phyloP scores from a whole-genome alignment of 2,113 vertebrate genomes.

The Mobula birostris region DNA sequence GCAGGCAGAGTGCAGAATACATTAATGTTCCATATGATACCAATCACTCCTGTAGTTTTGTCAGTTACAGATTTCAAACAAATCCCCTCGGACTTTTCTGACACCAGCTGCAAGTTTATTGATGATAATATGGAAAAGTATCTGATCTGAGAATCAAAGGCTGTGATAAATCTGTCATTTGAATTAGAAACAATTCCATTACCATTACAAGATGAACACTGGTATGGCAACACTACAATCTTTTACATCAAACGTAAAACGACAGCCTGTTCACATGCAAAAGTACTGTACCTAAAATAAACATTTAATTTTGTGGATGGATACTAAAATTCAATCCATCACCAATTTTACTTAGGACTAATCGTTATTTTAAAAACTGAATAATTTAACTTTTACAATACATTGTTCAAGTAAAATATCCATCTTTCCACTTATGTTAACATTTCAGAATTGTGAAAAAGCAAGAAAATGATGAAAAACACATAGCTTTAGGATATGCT shows the following conservation, averaged over 20 bases:
- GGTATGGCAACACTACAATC: background rate
- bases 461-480: background rate
- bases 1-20: slow-evolving; percentile 30
- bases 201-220: background rate
- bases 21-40: slow-evolving; percentile 34
- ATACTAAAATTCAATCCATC: background rate
- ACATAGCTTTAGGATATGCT: background rate
- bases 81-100: slow-evolving; percentile 31
- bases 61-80: slow-evolving; percentile 35
- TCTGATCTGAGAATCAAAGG: slow-evolving; percentile 32
- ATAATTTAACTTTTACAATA: background rate
- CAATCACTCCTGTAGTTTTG: slow-evolving; percentile 26
- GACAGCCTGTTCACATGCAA: background rate
- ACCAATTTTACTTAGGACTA: background rate
- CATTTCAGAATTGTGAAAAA: background rate
- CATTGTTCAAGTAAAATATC: background rate
- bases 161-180: slow-evolving; percentile 28
- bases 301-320: background rate
- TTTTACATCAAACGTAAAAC: background rate
- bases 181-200: slow-evolving; percentile 17
- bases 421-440: background rate
- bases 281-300: background rate
- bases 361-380: background rate
- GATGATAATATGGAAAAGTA: slow-evolving; percentile 35
- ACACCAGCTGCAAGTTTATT: slow-evolving; percentile 37